phyloP scores from a whole-genome alignment of 2,888 invertebrate species.

The Proisotoma minuta region DNA sequence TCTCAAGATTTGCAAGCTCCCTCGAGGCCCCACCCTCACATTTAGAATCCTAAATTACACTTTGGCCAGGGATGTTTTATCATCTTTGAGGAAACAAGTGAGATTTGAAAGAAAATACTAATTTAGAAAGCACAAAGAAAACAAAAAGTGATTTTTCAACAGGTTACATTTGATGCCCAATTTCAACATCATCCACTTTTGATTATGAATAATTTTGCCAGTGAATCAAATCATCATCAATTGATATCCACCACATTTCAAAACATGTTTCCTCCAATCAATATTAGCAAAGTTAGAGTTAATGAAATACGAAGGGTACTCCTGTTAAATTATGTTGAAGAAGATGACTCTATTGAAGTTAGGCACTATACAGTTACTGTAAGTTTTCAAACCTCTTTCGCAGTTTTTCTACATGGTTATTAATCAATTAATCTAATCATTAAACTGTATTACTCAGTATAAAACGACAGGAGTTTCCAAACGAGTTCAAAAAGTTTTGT shows the following conservation, averaged over 20 bases:
- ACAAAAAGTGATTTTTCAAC: constrained; percentile 28
- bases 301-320: constrained; percentile 82
- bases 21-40: constrained; percentile 87
- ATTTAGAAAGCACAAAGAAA: background rate
- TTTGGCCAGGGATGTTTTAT: constrained; percentile 77
- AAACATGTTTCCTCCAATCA: constrained; percentile 97
- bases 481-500: constrained; percentile 84
- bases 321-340: constrained; percentile 80
- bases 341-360: constrained; percentile 80
- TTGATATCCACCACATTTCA: constrained; percentile 94
- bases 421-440: background rate
- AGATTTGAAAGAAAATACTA: too few species aligned
- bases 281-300: constrained; percentile 84
- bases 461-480: constrained; percentile 79
- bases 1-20: constrained; percentile 75
- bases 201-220: constrained; percentile 82
- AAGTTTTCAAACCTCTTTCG: too few species aligned
- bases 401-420: too few species aligned
- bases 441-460: constrained; percentile 26
- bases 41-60: constrained; percentile 80
- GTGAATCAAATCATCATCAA: constrained; percentile 67
- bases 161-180: constrained; percentile 65
- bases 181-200: constrained; percentile 86
- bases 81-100: constrained; percentile 75
- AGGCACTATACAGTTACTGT: constrained; percentile 87